phyloP scores from a whole-genome alignment of 2,113 vertebrate genomes.

The Eudyptes chrysolophus region DNA sequence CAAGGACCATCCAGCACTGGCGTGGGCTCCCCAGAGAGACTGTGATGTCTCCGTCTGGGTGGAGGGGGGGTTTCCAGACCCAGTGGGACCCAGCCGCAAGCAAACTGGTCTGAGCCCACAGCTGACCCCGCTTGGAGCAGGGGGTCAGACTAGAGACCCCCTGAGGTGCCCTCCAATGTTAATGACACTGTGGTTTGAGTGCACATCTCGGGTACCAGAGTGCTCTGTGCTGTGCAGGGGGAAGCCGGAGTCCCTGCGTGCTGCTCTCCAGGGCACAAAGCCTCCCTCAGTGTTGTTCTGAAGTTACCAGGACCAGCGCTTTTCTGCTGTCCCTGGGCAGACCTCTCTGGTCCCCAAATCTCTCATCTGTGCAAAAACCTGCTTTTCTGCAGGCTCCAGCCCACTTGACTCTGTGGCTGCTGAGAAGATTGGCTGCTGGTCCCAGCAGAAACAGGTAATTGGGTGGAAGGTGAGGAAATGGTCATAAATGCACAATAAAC shows the following conservation, averaged over 20 bases:
- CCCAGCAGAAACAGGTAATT: neutral
- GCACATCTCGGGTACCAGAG: accelerated
- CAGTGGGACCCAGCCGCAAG: too few species aligned
- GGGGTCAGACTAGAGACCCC: neutral
- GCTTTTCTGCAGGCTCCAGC: neutral
- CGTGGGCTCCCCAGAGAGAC: neutral
- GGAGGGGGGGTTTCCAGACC: neutral
- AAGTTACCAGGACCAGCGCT: accelerated
- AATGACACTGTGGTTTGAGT: accelerated
- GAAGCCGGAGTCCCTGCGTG: accelerated
- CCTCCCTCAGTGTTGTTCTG: accelerated
- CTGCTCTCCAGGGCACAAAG: neutral
- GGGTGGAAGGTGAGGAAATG: neutral
- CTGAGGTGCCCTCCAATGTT: accelerated
- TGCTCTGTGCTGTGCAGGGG: accelerated
- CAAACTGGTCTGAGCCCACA: accelerated
- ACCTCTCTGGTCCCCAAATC: accelerated
- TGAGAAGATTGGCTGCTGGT: neutral
- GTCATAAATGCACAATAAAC: neutral
- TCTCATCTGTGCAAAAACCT: accelerated
- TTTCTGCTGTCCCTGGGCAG: neutral
- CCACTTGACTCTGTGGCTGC: accelerated
- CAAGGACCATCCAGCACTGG: neutral
- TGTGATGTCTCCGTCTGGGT: accelerated
- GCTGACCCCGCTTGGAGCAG: neutral